Base-by-base conservation (phyloP, 2,113 vertebrate species). In the Eulacestoma nigropectus region DNA sequence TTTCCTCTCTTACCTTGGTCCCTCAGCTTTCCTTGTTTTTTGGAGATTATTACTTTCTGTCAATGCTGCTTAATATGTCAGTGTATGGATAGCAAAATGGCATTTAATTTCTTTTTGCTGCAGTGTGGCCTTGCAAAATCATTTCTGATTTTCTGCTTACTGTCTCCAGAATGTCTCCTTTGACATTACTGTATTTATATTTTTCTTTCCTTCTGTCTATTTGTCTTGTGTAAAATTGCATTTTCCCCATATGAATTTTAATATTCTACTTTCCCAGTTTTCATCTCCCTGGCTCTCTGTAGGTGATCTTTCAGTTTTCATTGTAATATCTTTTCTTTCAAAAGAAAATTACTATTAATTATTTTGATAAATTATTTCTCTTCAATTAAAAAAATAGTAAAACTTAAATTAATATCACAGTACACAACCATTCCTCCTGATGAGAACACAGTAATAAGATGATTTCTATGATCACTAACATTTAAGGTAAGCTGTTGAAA, bases 81-180 rank as follows among this genome's bases (percentile, higher is more conserved):
- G 64, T 22, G 18, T 75, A 74, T 4, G 3, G 53, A 42, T 35
- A 90, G 70, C 59, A 87, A 94, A 96, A 84, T 47, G 29, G 32
- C 41, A 82, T 95, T 84, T 68, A 82, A 64, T 90, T 86, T 70
- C 37, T 87, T 92, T 92, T 80, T 89, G 64, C 59, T 3, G 5
- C 49, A 78, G 29, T 46, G 33, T 88, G 69, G 56, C 52, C 83
- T 87, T 78, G 47, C 49, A 93, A 96, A 95, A 93, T 92, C 1
- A 5, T 78, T 96, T 94, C 76, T 90, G 84, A 92, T 96, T 96
- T 95, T 90, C 88, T 92, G 52, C 73, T 96, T 41, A 60, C 47
- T 82, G 57, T 96, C 64, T 90, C 55, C 37, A 32, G 72, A 90
- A 90, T 81, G 52, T 81, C 52, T 90, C 63, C 56, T 88, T 89